Base-by-base conservation (phyloP, 2,113 vertebrate species). In the Silurus meridionalis region DNA sequence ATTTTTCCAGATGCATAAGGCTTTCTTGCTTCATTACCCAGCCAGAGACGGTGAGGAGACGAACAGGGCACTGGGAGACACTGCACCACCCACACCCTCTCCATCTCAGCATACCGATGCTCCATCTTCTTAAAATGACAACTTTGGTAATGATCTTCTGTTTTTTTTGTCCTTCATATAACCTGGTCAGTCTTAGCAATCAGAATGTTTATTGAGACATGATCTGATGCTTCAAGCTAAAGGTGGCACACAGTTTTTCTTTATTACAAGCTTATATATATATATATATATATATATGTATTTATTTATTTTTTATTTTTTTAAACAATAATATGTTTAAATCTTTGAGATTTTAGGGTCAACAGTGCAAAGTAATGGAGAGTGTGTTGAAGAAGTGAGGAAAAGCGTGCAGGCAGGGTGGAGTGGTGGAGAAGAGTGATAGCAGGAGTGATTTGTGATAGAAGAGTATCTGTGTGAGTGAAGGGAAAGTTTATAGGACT, bases 11-110 rank as follows among this genome's bases (percentile, higher is more conserved):
- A 88, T 85, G 86, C 74, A 64, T 61, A 83, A 88, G 78, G 83
- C 83, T 87, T 85, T 88, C 75, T 57, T 83, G 80, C 64, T 88
- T 88, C 89, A 88, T 90, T 87, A 83, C 82, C 83, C 85, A 80
- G 53, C 69, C 69, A 80, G 69, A 86, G 77, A 83, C 75, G 64
- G 80, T 11, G 50, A 77, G 74, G 67, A 85, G 67, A 64, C 71
- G 80, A 57, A 57, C 67, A 66, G n/a, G 25, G 25, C 58, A 57
- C 66, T n/a, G 84, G 25, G 37, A 61, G 63, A 82, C 60, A 37
- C n/a, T 23, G 80, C 67, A 50, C 23, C 77, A 69, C 79, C 52
- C 60, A 14, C 60, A 25, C 25, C 53, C 57, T 52, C 77, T 79
- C 8, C 28, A 25, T 25, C 17, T 61, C 14, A 0, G 1, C 5